A percentile compares a stretch with the other conserved stretches of the same genome.
These are phyloP conservation scores for Latheticus oryzae DNA, from an alignment of 2,888 invertebrate species.

Conservation along the genomic window DNA sequence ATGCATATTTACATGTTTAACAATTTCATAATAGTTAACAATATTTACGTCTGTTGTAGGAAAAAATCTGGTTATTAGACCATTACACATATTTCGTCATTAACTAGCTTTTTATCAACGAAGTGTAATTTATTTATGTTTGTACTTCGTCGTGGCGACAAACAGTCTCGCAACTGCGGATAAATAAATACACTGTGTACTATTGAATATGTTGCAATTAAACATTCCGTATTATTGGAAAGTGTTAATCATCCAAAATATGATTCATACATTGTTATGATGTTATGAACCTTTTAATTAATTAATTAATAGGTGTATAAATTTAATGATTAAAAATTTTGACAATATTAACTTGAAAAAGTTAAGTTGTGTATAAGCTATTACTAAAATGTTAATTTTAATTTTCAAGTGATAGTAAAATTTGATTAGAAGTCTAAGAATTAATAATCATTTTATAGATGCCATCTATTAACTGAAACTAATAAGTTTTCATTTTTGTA, in stretches of 20 bases:
- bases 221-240: constrained; percentile 19
- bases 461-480: too few species aligned
- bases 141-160: constrained; percentile 36
- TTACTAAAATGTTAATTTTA: too few species aligned
- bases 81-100: constrained; percentile 42
- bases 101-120: constrained; percentile 35
- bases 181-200: constrained; percentile 6
- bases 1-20: constrained; percentile 18
- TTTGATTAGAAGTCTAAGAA: too few species aligned
- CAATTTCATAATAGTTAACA: constrained; percentile 27
- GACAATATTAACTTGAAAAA: too few species aligned
- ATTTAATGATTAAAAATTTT: too few species aligned
- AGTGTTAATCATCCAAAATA: constrained; percentile 7
- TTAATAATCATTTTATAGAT: too few species aligned
- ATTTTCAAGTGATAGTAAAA: too few species aligned
- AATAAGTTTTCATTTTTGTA: too few species aligned
- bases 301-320: too few species aligned
- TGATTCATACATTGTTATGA: constrained; percentile 3
- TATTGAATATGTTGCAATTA: constrained; percentile 23
- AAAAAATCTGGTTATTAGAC: constrained; percentile 41
- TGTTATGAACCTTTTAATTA: too few species aligned
- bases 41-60: constrained; percentile 32
- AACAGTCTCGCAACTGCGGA: constrained; percentile 37
- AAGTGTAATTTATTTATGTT: constrained; percentile 37
- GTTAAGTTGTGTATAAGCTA: too few species aligned